Evolutionary conservation across 2,888 invertebrate species (phyloP).

Genomic region (Bruchidius siliquastri): DNA sequence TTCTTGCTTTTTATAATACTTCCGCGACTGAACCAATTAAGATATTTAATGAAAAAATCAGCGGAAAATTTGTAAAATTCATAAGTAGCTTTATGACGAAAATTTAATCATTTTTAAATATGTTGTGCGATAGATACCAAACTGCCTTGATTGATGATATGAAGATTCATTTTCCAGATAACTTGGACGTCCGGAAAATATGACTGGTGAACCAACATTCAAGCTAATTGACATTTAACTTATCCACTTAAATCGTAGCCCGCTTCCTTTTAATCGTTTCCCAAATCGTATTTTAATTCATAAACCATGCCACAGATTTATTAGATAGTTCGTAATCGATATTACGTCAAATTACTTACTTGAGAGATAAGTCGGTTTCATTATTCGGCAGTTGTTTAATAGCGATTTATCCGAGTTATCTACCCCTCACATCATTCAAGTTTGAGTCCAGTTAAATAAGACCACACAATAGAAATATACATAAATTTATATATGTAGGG

Average conservation of each 20-base stretch:
- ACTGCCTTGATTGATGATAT: too few species aligned
- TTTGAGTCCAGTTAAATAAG: too few species aligned
- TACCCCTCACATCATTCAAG: background rate
- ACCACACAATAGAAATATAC: too few species aligned
- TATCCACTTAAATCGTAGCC: background rate
- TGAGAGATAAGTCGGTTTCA: background rate
- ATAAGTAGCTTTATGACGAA: too few species aligned
- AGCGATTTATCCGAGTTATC: background rate
- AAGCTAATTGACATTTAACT: background rate
- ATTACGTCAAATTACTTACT: background rate
- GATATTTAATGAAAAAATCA: too few species aligned
- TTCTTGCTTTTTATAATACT: too few species aligned
- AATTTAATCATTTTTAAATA: too few species aligned
- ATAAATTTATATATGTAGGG: too few species aligned
- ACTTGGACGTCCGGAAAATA: background rate
- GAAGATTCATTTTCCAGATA: background rate
- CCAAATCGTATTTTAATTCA: background rate
- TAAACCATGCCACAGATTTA: background rate
- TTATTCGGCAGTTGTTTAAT: background rate
- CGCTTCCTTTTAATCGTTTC: background rate
- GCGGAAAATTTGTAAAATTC: too few species aligned
- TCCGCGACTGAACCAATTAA: too few species aligned
- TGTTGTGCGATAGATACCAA: too few species aligned
- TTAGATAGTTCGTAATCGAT: background rate
- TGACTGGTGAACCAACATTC: background rate